phyloP scores from a whole-genome alignment of 2,113 vertebrate species.

The Marmota flaviventris region DNA sequence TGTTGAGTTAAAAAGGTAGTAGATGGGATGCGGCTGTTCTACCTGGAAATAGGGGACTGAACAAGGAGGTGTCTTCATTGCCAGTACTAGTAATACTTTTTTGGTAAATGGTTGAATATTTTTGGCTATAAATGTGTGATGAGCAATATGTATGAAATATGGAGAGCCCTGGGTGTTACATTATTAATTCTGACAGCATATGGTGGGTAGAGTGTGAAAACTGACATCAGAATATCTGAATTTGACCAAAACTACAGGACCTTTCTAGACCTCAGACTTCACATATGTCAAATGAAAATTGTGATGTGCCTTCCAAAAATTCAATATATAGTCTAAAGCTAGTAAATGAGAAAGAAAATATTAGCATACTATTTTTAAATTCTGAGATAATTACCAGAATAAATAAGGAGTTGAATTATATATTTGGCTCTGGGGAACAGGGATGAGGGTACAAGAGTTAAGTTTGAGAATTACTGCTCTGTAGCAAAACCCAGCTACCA shows the following conservation, averaged over 20 bases:
- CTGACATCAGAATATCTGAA: conserved; percentile 2
- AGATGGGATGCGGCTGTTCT: neutral
- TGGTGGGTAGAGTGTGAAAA: conserved; percentile 36
- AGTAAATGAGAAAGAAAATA: neutral
- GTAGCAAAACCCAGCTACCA: neutral
- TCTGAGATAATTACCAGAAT: neutral
- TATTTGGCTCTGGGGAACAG: neutral
- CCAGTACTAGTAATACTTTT: neutral
- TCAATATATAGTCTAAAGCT: neutral
- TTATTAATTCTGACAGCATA: neutral
- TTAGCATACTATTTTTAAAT: neutral
- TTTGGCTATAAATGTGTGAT: neutral
- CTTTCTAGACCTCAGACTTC: neutral
- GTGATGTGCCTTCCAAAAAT: neutral
- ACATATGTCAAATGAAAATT: conserved; percentile 21
- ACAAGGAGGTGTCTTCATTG: neutral
- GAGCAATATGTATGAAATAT: neutral
- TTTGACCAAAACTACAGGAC: conserved; percentile 12
- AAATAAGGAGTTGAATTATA: neutral
- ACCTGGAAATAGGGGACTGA: conserved; percentile 25
- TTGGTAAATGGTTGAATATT: conserved; percentile 48
- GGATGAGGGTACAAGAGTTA: neutral
- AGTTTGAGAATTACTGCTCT: neutral
- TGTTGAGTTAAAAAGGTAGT: neutral
- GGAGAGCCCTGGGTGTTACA: neutral